Base-by-base conservation (phyloP, 2,888 invertebrate species). In the Drosophila tanythrix region DNA sequence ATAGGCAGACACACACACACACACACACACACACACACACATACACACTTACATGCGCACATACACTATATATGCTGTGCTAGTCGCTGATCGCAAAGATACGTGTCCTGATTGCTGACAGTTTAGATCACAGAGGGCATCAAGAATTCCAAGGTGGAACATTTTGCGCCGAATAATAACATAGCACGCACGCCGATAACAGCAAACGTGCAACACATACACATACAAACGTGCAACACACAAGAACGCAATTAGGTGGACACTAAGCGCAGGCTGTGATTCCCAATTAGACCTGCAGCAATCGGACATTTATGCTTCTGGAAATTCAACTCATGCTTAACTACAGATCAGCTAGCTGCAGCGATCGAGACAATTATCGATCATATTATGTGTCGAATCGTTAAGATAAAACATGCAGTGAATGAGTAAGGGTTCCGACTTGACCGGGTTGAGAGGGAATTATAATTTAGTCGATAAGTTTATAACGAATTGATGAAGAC, bases 231-330 rank as follows among this genome's bases (percentile, higher is more conserved):
- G 43, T 55, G 36, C 36, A 57, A 13, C 57, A 68, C 40, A 68
- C 40, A 48, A 27, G 68, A 66, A 78, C 73, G 76, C 76, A 72
- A 68, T 78, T 78, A 69, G 46, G 60, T 57, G 56, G 51, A 52
- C 53, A 53, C 43, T 52, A 40, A 46, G 29, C 25, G 40, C 51
- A 51, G 51, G n/a, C 46, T 29, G 64, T 59, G 76, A 65, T 76
- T 61, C 21, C 25, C 21, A 38, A 62, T 48, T 29, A 8, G 38
- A 58, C 18, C 40, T 60, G 43, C 33, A 35, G 36, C 15, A 36
- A 70, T 46, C 29, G 58, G 53, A 55, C 55, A 38, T 40, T 29
- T 25, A 33, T 25, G 27, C 13, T n/a, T 27, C 10, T 10, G 35
- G 15, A 29, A 43, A 25, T 31, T 40, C 51, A 59, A 35, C 21